Base-by-base conservation (phyloP, 2,113 vertebrate species). In the Neotoma lepida region DNA sequence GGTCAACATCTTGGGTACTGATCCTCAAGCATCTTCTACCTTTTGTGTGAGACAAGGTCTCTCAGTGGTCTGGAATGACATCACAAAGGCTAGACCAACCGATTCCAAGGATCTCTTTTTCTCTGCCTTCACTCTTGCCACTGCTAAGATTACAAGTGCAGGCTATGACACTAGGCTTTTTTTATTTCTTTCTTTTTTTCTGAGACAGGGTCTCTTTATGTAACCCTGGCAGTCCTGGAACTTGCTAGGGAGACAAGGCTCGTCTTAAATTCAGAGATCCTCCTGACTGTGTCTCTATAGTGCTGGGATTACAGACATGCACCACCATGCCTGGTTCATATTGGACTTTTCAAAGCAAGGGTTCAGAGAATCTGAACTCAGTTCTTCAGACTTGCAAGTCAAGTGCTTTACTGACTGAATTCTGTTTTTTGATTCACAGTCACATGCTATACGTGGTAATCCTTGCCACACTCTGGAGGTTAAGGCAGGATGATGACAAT, bases 391-490 rank as follows among this genome's bases (percentile, higher is more conserved):
- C 74, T 30, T 77, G 44, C 26, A 77, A 77, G 44, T 10, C 24
- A 28, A 76, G 13, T 46, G 44, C 12, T 49, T 76, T 49, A 30
- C 24, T 76, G 73, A 49, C 26, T 30, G 44, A 46, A 76, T 44
- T 44, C 35, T 78, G 63, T 96, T 96, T 95, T 88, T 35, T 76
- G 93, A 76, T 4, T 28, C 44, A 76, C 12, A 41, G 28, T 76
- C 41, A 1, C 24, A 74, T 44, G 71, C 22, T 44, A 3, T 74
- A 44, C 24, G 68, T 76, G 2, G 73, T 77, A 44, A 77, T 49
- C 6, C 44, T 77, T 49, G 44, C 26, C 28, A 33, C 28, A 77
- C 13, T 77, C 46, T 30, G 74, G 44, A 76, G 73, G 44, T 46
- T 76, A 76, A 76, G 41, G 26, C 44, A 49, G 28, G 74, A 77